These are phyloP conservation scores for Ligdia adustata DNA, from an alignment of 2,888 invertebrate genomes.

Conservation along the genomic window DNA sequence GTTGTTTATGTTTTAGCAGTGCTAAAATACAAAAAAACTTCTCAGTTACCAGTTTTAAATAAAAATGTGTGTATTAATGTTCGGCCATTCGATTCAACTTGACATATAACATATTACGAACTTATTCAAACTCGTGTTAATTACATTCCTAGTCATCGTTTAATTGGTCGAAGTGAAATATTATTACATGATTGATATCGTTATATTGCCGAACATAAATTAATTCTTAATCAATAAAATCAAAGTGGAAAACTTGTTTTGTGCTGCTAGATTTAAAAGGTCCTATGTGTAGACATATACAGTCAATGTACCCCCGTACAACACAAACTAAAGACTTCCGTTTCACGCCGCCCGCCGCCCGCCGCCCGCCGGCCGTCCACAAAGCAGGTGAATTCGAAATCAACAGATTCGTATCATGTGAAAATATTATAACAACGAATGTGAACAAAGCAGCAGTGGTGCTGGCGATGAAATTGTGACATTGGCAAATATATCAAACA, in stretches of 20 bases:
- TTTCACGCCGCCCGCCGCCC: too few species aligned
- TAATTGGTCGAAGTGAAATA: conserved; percentile 6
- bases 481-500: conserved; percentile 36
- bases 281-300: neutral
- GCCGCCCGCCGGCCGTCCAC: conserved; percentile 17
- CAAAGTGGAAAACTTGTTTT: conserved; percentile 20
- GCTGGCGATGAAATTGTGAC: conserved; percentile 34
- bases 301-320: conserved; percentile 13
- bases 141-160: conserved; percentile 1
- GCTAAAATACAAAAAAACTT: too few species aligned
- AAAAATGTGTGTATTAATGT: too few species aligned
- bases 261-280: conserved; percentile 15
- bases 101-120: neutral
- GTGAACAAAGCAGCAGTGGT: conserved; percentile 24
- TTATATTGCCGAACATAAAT: conserved; percentile 13
- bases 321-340: conserved; percentile 27
- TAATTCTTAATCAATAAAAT: conserved; percentile 13
- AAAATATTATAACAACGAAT: conserved; percentile 30
- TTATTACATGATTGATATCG: conserved; percentile 13
- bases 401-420: conserved; percentile 26
- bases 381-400: conserved; percentile 30
- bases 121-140: neutral
- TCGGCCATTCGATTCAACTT: too few species aligned
- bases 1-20: too few species aligned
- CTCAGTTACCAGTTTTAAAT: too few species aligned